Percentiles rank a stretch among this genome's conserved stretches.
Evolutionary conservation across 2,113 vertebrate genomes (phyloP).

Genomic region (Xyrauchen texanus): DNA sequence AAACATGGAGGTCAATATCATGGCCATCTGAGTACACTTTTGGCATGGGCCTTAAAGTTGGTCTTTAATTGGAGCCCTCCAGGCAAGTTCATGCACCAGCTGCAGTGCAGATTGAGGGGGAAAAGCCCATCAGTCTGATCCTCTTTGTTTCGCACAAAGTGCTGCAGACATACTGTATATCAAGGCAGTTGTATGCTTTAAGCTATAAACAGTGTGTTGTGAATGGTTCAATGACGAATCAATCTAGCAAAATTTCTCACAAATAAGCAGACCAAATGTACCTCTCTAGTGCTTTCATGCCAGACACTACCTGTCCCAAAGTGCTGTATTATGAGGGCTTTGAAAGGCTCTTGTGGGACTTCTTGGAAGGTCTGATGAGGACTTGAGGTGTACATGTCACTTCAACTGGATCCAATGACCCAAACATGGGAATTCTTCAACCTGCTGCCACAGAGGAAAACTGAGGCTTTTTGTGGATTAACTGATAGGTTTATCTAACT

Average conservation of each 20-base stretch:
- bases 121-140: constrained; percentile 27
- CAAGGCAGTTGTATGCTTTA: background rate
- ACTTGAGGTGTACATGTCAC: constrained; percentile 50
- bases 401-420: constrained; percentile 64
- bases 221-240: constrained; percentile 12
- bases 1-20: constrained; percentile 78
- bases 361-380: constrained; percentile 36
- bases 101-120: constrained; percentile 54
- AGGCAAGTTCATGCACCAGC: constrained; percentile 61
- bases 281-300: background rate
- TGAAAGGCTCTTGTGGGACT: constrained; percentile 35
- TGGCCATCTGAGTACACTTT: constrained; percentile 71
- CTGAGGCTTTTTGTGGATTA: constrained; percentile 64
- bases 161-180: background rate
- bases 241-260: constrained; percentile 21
- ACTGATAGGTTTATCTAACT: constrained; percentile 61
- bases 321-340: constrained; percentile 1
- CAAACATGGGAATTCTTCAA: constrained; percentile 75
- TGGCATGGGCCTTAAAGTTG: constrained; percentile 72
- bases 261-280: constrained; percentile 11
- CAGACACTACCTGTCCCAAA: background rate
- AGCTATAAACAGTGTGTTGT: background rate
- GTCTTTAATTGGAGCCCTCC: constrained; percentile 77
- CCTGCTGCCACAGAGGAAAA: constrained; percentile 71
- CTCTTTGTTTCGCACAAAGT: background rate